Base-by-base conservation (phyloP, 2,113 vertebrate genomes). In the Leptobrachium leishanense region DNA sequence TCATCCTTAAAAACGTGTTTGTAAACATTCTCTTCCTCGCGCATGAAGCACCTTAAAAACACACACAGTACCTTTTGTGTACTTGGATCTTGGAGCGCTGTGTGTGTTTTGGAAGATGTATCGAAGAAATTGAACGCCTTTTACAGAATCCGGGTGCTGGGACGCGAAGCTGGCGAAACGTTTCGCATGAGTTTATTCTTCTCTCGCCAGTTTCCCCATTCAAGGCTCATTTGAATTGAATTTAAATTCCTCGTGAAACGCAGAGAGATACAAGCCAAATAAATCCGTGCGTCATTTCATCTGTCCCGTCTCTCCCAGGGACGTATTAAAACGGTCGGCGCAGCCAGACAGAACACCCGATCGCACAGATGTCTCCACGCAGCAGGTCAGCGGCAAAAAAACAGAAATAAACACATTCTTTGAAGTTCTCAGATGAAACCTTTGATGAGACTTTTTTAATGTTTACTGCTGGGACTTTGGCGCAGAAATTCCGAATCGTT, bases 261-360 rank as follows among this genome's bases (percentile, higher is more conserved):
- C 42, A 40, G 64, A 55, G 63, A 46, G 9, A 3, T 20, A 20
- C 0, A 42, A 67, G 68, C 43, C 64, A 44, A 76, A 55, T 76
- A 68, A 67, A 7, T 3, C 1, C 12, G 13, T 68, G 74, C 74
- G 46, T 67, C 74, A 76, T 55, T 39, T 67, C 63, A 41, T 2
- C 74, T 67, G 64, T 55, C 63, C 10, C 13, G 39, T 67, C 44
- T 62, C 63, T 75, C 43, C n/a, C 12, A 76, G 64, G 12, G 65
- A 42, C 55, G 40, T 76, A 76, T 76, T 76, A 76, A 66, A 75
- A 67, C 66, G 62, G 44, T 75, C 44, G 39, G 43, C 74, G 15
- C 44, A 42, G 64, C 74, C 64, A 76, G 74, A n/a, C 46, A 68
- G 64, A 20, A 68, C n/a, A 57, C 13, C 55, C 63, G 55, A 76